Percentiles rank a stretch among this genome's conserved stretches.
phyloP scores from a whole-genome alignment of 30 jellyfish, hydroid and myxozoan species.

The Haliclystus octoradiatus region DNA sequence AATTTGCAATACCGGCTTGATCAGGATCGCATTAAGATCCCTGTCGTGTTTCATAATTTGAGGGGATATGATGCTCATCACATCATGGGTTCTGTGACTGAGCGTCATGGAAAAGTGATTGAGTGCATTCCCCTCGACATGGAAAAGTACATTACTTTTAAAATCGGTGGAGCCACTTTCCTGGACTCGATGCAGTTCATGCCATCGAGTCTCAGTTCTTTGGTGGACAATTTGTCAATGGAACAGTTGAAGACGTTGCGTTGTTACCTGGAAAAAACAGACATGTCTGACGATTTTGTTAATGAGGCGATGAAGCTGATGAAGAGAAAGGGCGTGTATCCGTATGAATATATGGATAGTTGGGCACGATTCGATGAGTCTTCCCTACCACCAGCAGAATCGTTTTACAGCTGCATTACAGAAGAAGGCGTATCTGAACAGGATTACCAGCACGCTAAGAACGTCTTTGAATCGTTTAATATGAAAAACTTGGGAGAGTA shows the following conservation, averaged over 20 bases:
- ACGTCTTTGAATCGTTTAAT: constrained; percentile 10
- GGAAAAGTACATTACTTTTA: constrained; percentile 28
- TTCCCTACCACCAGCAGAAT: constrained; percentile 27
- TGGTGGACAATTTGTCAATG: constrained; percentile 12
- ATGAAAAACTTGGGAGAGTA: constrained; percentile 10
- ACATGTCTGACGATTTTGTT: too few relatives aligned
- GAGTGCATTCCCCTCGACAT: constrained; percentile 15
- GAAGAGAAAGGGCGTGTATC: constrained; percentile 49
- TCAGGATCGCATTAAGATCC: constrained; percentile 25
- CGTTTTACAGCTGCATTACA: constrained; percentile 2
- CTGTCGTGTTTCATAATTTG: constrained; percentile 47
- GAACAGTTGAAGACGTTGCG: constrained; percentile 6
- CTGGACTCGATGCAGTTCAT: constrained; percentile 17
- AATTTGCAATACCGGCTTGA: constrained; percentile 23
- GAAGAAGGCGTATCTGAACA: constrained; percentile 3
- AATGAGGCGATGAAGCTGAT: too few relatives aligned
- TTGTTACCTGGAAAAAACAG: too few relatives aligned
- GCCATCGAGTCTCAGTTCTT: constrained; percentile 14
- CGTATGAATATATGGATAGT: constrained; percentile 48
- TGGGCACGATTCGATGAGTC: constrained; percentile 2
- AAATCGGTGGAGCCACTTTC: constrained; percentile 6
- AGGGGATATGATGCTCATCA: constrained; percentile 37
- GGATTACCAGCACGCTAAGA: constrained; percentile 27
- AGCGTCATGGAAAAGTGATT: constrained; percentile 13
- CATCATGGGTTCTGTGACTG: constrained; percentile 28